Conservation (phyloP, 2,797 vertebrate genomes). For the Falco rusticolus region DNA sequence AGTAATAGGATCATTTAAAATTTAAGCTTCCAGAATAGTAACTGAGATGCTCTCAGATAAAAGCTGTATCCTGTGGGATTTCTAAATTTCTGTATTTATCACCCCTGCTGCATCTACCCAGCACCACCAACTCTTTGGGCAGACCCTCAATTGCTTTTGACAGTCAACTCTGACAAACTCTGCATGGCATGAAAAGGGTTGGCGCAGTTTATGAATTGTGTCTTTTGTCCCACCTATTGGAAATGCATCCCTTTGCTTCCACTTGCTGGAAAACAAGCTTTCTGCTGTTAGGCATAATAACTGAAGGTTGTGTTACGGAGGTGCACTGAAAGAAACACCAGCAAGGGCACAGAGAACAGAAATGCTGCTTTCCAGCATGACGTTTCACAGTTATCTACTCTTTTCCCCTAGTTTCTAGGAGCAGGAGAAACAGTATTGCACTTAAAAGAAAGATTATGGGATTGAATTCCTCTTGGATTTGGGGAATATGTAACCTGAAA, state of each 20-base stretch:
- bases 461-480: background rate
- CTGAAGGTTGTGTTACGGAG: background rate
- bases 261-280: background rate
- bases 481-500: background rate
- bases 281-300: background rate
- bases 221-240: background rate
- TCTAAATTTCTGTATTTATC: background rate
- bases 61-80: background rate
- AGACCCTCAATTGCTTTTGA: background rate
- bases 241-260: background rate
- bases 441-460: background rate
- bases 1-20: background rate
- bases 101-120: background rate
- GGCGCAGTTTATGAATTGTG: background rate
- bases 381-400: background rate
- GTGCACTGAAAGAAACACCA: background rate
- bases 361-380: background rate
- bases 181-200: background rate
- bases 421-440: background rate
- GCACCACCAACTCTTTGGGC: background rate
- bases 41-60: background rate
- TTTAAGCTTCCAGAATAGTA: background rate
- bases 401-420: background rate
- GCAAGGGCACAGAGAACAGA: background rate
- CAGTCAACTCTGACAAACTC: background rate